Evolutionary conservation across 2,888 invertebrate species (phyloP), one percentile per base, ranked within the genome.

Genomic region (Shargacucullia verbasci): DNA sequence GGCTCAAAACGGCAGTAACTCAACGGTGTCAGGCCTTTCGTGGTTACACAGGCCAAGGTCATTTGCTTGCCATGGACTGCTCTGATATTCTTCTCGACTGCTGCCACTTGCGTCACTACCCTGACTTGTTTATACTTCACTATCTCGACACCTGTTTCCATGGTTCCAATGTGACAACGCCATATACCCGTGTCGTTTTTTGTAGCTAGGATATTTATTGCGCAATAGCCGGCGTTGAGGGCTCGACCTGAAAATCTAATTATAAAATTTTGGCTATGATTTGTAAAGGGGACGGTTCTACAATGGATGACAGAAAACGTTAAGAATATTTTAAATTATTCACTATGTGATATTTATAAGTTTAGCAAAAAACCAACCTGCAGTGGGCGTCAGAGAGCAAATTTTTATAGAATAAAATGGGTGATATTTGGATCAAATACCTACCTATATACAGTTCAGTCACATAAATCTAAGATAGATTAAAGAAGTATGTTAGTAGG

Each of bases 1-100:
- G 92, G 89, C 39, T 92, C 90, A 53, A 95, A 95, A 5, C 95
- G 84, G 44, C 95, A 95, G 61, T 95, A 94, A 20, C 87, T 89
- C 25, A 95, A 59, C 0, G 94, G 87, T 2, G 80, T 74, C 27
- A 83, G 69, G 0, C 83, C 84, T 14, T 84, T 86, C 0, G 90
- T 88, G 0, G 94, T 91, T 0, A 84, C 82, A 61, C 95, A 95
- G 0, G 82, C 79, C 29, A 95, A 50, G 0, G 91, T 91, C 0
- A 87, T 78, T 5, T 85, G 54, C 45, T 88, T 87, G 9, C 87
- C 88, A 14, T 88, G 83, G 0, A 83, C 71, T 0, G 83, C 85
- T 0, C 80, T 82, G 0, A 91, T 60, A 25, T 87, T 87, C 3
- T 79, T 75, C 45, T 85, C 75, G 1, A 90, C 66, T 0, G 94